Conservation (phyloP, 2,888 invertebrate genomes). For the Cosmia pyralina region DNA sequence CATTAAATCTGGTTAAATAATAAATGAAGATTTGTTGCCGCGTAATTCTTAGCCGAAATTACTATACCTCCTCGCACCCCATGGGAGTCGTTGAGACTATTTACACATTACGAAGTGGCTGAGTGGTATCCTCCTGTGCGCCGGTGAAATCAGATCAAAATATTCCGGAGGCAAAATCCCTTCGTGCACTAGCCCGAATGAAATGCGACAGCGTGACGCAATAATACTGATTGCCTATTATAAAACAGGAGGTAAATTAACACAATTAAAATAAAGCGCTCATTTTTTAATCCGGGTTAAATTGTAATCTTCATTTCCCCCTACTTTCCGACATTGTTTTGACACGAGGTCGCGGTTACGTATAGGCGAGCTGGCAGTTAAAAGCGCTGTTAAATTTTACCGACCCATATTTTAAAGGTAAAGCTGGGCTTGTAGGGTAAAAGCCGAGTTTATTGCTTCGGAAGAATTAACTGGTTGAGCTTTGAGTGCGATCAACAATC, state of each 20-base stretch:
- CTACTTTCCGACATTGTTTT: constrained; percentile 49
- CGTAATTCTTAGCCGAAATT: constrained; percentile 32
- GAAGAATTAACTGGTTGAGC: constrained; percentile 50
- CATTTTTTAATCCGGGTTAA: constrained; percentile 28
- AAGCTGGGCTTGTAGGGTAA: constrained; percentile 40
- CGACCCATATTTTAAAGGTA: constrained; percentile 54
- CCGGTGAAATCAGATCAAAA: constrained; percentile 33
- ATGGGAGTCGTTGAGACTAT: constrained; percentile 28
- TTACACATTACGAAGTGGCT: constrained; percentile 32
- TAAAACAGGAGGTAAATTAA: constrained; percentile 29
- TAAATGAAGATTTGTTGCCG: constrained; percentile 47
- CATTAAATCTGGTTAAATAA: constrained; percentile 46
- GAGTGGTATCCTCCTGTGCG: background rate
- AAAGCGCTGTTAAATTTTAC: constrained; percentile 64
- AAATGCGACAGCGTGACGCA: constrained; percentile 20
- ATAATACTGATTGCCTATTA: constrained; percentile 36
- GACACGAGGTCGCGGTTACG: constrained; percentile 57
- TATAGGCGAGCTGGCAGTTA: constrained; percentile 54
- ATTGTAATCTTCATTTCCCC: constrained; percentile 49
- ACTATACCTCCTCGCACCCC: constrained; percentile 13
- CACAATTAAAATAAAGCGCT: constrained; percentile 34
- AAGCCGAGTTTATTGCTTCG: constrained; percentile 56
- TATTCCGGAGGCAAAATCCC: constrained; percentile 11
- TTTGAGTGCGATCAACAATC: constrained; percentile 24
- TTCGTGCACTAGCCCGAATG: constrained; percentile 19